Evolutionary conservation across 2,113 vertebrate species (phyloP).

Genomic region (Oophaga pumilio): DNA sequence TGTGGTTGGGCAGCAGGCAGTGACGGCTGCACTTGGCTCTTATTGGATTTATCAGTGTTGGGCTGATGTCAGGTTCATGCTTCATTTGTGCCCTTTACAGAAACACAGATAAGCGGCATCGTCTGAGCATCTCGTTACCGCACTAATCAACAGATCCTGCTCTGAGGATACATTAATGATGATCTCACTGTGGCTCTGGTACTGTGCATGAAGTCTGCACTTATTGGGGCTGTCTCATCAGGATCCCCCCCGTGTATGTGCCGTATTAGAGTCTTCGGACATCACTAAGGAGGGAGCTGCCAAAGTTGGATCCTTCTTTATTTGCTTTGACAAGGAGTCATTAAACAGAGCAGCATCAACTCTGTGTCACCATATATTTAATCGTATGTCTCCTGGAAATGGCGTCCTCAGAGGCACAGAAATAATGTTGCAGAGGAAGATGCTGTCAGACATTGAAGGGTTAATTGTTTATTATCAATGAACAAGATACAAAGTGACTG

Average conservation of each 20-base stretch:
- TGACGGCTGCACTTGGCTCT: not conserved
- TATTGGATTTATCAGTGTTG: not conserved
- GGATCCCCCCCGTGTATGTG: too few species aligned
- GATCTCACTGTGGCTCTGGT: not conserved
- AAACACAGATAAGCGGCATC: not conserved
- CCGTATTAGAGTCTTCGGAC: not conserved
- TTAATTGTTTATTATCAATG: too few species aligned
- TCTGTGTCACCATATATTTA: too few species aligned
- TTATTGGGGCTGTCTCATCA: not conserved
- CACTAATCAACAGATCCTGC: not conserved
- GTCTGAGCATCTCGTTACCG: not conserved
- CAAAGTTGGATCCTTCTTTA: too few species aligned
- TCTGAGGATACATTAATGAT: not conserved
- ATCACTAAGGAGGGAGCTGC: not conserved
- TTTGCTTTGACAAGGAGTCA: too few species aligned
- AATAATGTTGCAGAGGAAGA: too few species aligned
- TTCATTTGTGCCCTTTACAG: constrained; percentile 9
- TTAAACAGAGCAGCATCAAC: too few species aligned
- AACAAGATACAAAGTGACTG: too few species aligned
- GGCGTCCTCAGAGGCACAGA: too few species aligned
- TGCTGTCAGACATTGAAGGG: too few species aligned
- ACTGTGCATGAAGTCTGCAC: not conserved
- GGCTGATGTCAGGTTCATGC: constrained; percentile 5
- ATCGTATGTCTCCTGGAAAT: too few species aligned
- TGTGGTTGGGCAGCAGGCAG: not conserved